Conservation (phyloP, 2,113 vertebrate species). For the Stercorarius parasiticus region DNA sequence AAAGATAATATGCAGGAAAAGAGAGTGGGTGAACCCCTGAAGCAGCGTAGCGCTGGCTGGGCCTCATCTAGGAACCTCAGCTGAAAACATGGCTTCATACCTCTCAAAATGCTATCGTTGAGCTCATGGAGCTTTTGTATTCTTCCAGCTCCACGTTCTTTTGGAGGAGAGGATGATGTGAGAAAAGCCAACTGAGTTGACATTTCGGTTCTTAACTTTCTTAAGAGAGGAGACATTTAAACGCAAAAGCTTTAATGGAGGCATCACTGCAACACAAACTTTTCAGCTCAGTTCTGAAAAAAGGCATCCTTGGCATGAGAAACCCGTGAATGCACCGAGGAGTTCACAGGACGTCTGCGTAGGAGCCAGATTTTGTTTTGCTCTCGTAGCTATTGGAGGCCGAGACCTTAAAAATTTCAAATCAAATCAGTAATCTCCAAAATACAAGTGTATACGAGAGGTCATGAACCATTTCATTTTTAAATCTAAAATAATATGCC, state of each 20-base stretch:
- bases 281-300: neutral
- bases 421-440: neutral
- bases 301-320: neutral
- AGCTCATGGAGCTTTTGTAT: neutral
- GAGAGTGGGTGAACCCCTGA: neutral
- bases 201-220: neutral
- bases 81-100: neutral
- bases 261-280: neutral
- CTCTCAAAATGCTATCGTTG: neutral
- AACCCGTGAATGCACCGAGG: neutral
- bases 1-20: neutral
- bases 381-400: neutral
- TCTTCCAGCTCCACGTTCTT: neutral
- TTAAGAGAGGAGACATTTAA: neutral
- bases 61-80: neutral
- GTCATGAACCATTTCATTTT: neutral
- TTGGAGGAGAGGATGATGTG: neutral
- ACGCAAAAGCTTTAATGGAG: neutral
- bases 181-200: neutral
- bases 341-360: neutral
- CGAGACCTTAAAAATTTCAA: neutral
- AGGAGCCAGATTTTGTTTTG: neutral
- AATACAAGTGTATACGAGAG: neutral
- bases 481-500: neutral
- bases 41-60: neutral